Evolutionary conservation across 2,888 invertebrate species (phyloP), one percentile per base, ranked within the genome.

Genomic region (Tinea trinotella): DNA sequence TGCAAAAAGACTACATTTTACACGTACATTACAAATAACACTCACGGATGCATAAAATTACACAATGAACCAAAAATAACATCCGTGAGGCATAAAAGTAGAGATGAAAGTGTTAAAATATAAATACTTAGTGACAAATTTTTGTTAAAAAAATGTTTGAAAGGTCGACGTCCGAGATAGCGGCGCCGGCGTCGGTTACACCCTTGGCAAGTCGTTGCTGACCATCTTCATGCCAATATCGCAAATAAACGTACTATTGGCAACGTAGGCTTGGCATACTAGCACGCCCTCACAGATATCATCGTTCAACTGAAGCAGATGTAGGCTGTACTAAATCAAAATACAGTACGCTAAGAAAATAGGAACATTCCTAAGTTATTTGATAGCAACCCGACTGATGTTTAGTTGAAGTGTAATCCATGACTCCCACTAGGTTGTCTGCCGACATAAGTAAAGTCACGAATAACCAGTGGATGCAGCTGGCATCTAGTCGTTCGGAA

Each of bases 241-340:
- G 73, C 79, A 85, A 84, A 85, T 85, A 85, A 81, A 78, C 79
- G 69, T 68, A 62, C 64, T 70, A 82, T 79, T 84, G 84, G 82
- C 83, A 83, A 68, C 69, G 63, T 64, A 59, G 58, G 69, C 70
- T 74, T 77, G 79, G 80, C 80, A 80, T 69, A 64, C 65, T 63
- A 64, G 67, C 68, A 22, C 50, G 71, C 73, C 71, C 71, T 73
- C 67, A 71, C 70, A 71, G 74, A 61, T 60, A 12, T 24, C 50
- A 19, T 20, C 48, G 19, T 15, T 19, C 18, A 1, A 12, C 13
- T 12, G 9, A 20, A 50, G 22, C 50, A 50, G 50, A 24, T 24
- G 40, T 13, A 40, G 12, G 24, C 24, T 9, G 24, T 24, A n/a
- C n/a, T n/a, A n/a, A n/a, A n/a, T n/a, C n/a, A n/a, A n/a, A n/a